phyloP scores from a whole-genome alignment of 2,797 vertebrate species.

The Aphelocoma californica region DNA sequence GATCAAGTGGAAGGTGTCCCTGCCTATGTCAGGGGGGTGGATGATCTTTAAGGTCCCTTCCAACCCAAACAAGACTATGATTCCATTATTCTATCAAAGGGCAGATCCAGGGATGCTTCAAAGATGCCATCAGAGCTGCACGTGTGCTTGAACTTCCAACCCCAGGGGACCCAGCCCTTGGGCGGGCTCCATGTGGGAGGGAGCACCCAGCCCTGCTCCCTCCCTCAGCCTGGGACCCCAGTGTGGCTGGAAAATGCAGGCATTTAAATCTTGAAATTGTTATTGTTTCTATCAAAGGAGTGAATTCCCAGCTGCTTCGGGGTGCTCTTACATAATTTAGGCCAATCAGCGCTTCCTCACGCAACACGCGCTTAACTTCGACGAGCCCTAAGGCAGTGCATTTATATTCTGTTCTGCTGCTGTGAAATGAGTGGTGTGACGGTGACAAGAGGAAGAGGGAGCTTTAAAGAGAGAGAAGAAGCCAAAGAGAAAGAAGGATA shows the following conservation, averaged over 20 bases:
- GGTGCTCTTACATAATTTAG: constrained; percentile 56
- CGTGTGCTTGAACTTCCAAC: accelerated
- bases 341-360: neutral
- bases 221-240: neutral
- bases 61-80: neutral
- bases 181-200: accelerated
- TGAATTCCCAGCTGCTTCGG: neutral
- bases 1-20: accelerated
- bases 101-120: neutral
- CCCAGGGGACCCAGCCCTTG: accelerated
- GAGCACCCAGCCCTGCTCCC: neutral
- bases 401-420: constrained; percentile 47
- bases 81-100: neutral
- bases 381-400: constrained; percentile 41
- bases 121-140: accelerated
- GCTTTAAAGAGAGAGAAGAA: constrained; percentile 17
- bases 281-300: constrained; percentile 50
- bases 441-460: constrained; percentile 15
- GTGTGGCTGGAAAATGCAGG: neutral
- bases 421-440: constrained; percentile 32
- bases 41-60: neutral
- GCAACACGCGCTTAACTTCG: constrained; percentile 3
- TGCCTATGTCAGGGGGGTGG: accelerated
- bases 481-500: constrained; percentile 1
- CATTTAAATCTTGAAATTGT: constrained; percentile 35